Conservation (phyloP, 2,113 vertebrate genomes). For the Baryphthengus martii region DNA sequence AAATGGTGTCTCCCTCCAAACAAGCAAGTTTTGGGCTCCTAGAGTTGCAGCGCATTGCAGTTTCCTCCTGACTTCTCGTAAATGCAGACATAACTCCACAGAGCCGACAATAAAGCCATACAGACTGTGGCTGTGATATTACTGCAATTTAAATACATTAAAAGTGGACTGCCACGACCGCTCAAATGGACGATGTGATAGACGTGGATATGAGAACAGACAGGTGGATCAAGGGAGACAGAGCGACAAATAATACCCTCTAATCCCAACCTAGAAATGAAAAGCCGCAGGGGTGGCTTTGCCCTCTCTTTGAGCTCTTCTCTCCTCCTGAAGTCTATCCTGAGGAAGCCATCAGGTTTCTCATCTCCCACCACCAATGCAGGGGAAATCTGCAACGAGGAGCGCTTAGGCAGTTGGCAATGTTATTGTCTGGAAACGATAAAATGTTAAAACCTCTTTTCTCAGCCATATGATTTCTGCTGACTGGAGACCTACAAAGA, state of each 20-base stretch:
- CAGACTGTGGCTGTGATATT: not conserved
- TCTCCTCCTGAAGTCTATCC: not conserved
- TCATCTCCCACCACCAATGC: not conserved
- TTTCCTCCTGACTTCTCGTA: not conserved
- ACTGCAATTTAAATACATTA: not conserved
- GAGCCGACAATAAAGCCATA: not conserved
- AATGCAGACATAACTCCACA: not conserved
- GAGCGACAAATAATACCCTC: not conserved
- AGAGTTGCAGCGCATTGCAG: not conserved
- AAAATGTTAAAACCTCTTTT: not conserved
- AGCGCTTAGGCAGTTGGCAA: not conserved
- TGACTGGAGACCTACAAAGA: not conserved
- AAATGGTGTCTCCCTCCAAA: not conserved
- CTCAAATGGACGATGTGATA: not conserved
- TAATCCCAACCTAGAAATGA: not conserved
- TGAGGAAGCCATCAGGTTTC: not conserved
- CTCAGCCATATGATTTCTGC: constrained; percentile 5
- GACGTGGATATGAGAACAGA: not conserved
- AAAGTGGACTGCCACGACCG: fast-evolving
- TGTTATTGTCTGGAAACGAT: not conserved
- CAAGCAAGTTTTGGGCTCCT: fast-evolving
- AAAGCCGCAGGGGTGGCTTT: not conserved
- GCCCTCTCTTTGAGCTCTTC: not conserved
- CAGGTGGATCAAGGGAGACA: not conserved
- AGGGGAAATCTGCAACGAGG: not conserved